A percentile compares a stretch with the other conserved stretches of the same genome.
Conservation (phyloP, 2,797 vertebrate genomes). For the Atherinosoma microstoma region DNA sequence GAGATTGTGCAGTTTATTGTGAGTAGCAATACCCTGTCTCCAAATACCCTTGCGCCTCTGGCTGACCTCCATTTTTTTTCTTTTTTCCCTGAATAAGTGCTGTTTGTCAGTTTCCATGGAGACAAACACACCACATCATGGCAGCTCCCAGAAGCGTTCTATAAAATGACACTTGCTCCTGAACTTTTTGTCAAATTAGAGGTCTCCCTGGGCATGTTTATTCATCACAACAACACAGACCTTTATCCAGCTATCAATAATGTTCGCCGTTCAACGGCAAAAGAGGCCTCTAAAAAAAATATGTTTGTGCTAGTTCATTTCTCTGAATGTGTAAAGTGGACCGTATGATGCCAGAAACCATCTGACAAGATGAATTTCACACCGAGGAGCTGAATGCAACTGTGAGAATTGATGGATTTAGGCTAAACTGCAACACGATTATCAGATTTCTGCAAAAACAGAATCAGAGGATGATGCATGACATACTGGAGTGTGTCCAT, state of each 20-base stretch:
- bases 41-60: constrained; percentile 8
- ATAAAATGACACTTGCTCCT: constrained; percentile 70
- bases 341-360: not conserved
- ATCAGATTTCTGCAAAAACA: not conserved
- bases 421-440: not conserved
- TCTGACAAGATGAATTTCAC: not conserved
- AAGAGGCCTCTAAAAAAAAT: constrained; percentile 26
- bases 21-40: constrained; percentile 21
- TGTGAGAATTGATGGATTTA: not conserved
- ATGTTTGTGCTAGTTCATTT: constrained; percentile 39
- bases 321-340: constrained; percentile 8
- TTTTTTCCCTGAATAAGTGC: not conserved
- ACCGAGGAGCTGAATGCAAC: not conserved
- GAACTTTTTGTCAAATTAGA: constrained; percentile 61
- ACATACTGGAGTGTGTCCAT: not conserved
- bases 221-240: constrained; percentile 64
- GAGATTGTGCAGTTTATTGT: constrained; percentile 20
- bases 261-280: constrained; percentile 24
- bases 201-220: constrained; percentile 52
- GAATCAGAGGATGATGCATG: not conserved
- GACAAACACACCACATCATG: constrained; percentile 29
- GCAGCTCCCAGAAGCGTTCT: constrained; percentile 54
- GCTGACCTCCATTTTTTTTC: constrained; percentile 17
- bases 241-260: constrained; percentile 50
- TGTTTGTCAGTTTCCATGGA: constrained; percentile 71